These are phyloP conservation scores for Unio delphinus DNA, from an alignment of 2,888 invertebrate species.

Conservation along the genomic window DNA sequence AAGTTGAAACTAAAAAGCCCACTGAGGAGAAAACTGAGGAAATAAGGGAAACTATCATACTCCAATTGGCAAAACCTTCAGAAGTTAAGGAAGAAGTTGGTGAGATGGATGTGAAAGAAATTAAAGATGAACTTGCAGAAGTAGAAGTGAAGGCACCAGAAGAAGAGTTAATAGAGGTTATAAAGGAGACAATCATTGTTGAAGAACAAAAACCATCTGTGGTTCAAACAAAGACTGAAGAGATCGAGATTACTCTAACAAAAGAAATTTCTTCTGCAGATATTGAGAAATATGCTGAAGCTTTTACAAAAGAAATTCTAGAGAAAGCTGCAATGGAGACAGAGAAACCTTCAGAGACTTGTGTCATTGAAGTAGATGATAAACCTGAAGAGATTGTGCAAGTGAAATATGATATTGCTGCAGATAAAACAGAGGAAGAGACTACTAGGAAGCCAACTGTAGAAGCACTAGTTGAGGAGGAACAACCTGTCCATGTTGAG, in stretches of 20 bases:
- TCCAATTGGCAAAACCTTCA: constrained; percentile 27
- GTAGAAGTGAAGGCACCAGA: constrained; percentile 27
- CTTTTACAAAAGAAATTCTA: constrained; percentile 24
- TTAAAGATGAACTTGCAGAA: constrained; percentile 21
- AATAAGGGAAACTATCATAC: constrained; percentile 26
- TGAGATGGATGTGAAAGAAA: constrained; percentile 21
- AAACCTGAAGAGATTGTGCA: too few species aligned
- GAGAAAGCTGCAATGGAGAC: constrained; percentile 19
- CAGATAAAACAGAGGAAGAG: constrained; percentile 3
- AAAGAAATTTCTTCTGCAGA: constrained; percentile 20
- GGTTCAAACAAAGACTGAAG: neutral
- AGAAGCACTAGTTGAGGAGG: constrained; percentile 9
- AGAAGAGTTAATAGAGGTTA: constrained; percentile 29
- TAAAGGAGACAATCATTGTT: constrained; percentile 9
- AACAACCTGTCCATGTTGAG: constrained; percentile 15
- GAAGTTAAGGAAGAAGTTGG: constrained; percentile 22
- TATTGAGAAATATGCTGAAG: constrained; percentile 25
- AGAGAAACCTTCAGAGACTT: constrained; percentile 24
- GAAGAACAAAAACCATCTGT: constrained; percentile 1
- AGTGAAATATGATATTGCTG: too few species aligned
- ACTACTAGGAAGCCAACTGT: constrained; percentile 5
- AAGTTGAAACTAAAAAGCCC: constrained; percentile 23
- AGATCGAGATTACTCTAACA: neutral
- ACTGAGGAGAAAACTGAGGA: constrained; percentile 35
- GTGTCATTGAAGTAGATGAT: constrained; percentile 2